Percentiles rank a stretch among this genome's conserved stretches.
Evolutionary conservation across 2,888 invertebrate species (phyloP).

Genomic region (Linyphia triangularis): DNA sequence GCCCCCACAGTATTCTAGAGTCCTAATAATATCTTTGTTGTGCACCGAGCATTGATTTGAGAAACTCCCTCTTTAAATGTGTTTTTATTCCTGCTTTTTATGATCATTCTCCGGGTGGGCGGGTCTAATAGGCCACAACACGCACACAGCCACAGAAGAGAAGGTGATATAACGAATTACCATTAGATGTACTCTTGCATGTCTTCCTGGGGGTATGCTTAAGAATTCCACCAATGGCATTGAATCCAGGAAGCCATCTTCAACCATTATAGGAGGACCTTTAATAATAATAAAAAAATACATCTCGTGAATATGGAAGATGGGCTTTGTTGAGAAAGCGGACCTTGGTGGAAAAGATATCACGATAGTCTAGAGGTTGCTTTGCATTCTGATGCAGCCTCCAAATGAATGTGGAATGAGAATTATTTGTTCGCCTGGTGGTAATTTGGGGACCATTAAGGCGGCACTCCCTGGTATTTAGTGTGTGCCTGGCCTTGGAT

Average conservation of each 20-base stretch:
- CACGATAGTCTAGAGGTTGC: background rate
- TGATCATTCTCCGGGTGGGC: slow-evolving; percentile 19
- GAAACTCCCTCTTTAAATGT: slow-evolving; percentile 42
- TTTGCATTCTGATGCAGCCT: slow-evolving; percentile 31
- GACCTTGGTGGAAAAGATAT: slow-evolving; percentile 48
- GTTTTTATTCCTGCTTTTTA: slow-evolving; percentile 29
- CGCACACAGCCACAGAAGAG: slow-evolving; percentile 1
- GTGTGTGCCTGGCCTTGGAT: slow-evolving; percentile 20
- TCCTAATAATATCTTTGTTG: slow-evolving; percentile 61
- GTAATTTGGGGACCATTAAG: slow-evolving; percentile 53
- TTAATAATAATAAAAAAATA: no score
- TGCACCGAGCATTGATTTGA: slow-evolving; percentile 37
- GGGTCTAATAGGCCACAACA: slow-evolving; percentile 22
- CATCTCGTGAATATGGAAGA: slow-evolving; percentile 45
- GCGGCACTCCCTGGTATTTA: slow-evolving; percentile 58
- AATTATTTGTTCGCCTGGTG: slow-evolving; percentile 22
- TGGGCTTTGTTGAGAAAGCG: slow-evolving; percentile 8
- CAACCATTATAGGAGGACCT: slow-evolving; percentile 18
- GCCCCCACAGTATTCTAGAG: slow-evolving; percentile 9
- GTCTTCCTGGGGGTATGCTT: slow-evolving; percentile 55
- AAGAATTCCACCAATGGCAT: slow-evolving; percentile 55
- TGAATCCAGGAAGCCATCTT: slow-evolving; percentile 45
- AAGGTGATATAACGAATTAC: slow-evolving; percentile 61
- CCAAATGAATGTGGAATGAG: slow-evolving; percentile 28
- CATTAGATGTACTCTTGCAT: slow-evolving; percentile 36